Evolutionary conservation across 2,888 invertebrate genomes (phyloP).

Genomic region (Ctena decussata): DNA sequence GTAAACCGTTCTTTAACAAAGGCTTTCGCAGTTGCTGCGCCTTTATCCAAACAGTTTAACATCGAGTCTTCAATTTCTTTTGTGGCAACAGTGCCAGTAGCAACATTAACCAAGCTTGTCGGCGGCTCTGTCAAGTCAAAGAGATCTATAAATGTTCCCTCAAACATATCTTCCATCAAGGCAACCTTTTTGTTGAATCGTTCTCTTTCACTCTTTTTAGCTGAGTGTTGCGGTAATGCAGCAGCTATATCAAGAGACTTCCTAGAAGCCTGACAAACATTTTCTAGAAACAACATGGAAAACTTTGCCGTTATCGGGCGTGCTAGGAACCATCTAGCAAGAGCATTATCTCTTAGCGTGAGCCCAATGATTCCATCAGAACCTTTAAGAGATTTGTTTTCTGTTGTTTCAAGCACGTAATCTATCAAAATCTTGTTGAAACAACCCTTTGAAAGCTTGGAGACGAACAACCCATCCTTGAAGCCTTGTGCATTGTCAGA

Average conservation of each 20-base stretch:
- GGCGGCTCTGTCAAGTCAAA: neutral
- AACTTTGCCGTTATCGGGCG: conserved; percentile 22
- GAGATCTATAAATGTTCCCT: neutral
- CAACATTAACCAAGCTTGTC: neutral
- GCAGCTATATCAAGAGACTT: neutral
- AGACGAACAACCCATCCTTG: neutral
- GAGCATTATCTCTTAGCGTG: conserved; percentile 15
- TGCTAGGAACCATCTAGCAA: conserved; percentile 33
- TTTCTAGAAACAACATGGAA: conserved; percentile 1
- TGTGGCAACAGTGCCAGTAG: neutral
- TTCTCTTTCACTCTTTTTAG: neutral
- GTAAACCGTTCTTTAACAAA: neutral
- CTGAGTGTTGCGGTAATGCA: neutral
- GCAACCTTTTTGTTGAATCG: neutral
- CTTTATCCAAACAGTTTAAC: neutral
- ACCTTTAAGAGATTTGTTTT: conserved; percentile 29
- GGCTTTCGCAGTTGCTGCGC: neutral
- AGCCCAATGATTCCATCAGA: conserved; percentile 26
- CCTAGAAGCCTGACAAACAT: neutral
- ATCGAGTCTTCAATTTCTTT: neutral
- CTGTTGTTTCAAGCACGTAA: conserved; percentile 24
- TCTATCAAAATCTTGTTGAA: conserved; percentile 34
- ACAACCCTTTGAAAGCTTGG: conserved; percentile 9
- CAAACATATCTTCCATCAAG: neutral
- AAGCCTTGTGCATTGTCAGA: conserved; percentile 14